Evolutionary conservation across 2,888 invertebrate genomes (phyloP).

Genomic region (Microdon myrmicae): DNA sequence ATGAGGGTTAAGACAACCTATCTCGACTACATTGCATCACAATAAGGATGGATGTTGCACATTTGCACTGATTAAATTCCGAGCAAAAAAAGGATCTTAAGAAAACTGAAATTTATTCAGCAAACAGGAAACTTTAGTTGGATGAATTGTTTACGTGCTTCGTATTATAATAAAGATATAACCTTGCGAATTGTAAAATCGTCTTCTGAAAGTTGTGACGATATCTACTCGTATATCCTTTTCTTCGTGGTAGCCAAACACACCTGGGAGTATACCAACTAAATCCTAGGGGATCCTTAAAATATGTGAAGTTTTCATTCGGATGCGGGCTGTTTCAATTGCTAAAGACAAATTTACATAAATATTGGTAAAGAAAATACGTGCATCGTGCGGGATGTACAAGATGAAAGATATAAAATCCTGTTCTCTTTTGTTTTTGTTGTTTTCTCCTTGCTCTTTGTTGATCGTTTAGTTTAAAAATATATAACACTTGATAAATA

Average conservation of each 20-base stretch:
- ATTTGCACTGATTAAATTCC: slow-evolving; percentile 13
- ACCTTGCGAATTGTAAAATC: slow-evolving; percentile 5
- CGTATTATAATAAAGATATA: too few species aligned
- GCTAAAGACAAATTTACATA: slow-evolving; percentile 38
- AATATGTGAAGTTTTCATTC: slow-evolving; percentile 2
- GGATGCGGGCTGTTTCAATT: slow-evolving; percentile 12
- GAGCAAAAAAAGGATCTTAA: too few species aligned
- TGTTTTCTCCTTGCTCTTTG: too few species aligned
- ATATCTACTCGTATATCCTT: slow-evolving; percentile 3
- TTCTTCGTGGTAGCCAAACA: not conserved
- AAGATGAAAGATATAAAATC: slow-evolving; percentile 5
- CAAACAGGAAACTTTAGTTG: slow-evolving; percentile 26
- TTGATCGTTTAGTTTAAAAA: slow-evolving; percentile 26
- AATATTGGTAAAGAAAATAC: slow-evolving; percentile 45
- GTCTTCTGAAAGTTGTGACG: slow-evolving; percentile 4
- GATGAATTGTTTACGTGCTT: slow-evolving; percentile 22
- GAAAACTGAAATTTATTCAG: slow-evolving; percentile 15
- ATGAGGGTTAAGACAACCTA: too few species aligned
- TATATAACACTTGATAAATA: slow-evolving; percentile 44
- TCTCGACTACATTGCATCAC: slow-evolving; percentile 1
- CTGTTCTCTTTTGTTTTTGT: slow-evolving; percentile 7
- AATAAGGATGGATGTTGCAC: slow-evolving; percentile 7
- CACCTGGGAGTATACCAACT: slow-evolving; percentile 7
- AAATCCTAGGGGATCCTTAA: not conserved
- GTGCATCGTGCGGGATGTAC: not conserved